Conservation (phyloP, 2,888 invertebrate genomes). For the Ectemnius lituratus region DNA sequence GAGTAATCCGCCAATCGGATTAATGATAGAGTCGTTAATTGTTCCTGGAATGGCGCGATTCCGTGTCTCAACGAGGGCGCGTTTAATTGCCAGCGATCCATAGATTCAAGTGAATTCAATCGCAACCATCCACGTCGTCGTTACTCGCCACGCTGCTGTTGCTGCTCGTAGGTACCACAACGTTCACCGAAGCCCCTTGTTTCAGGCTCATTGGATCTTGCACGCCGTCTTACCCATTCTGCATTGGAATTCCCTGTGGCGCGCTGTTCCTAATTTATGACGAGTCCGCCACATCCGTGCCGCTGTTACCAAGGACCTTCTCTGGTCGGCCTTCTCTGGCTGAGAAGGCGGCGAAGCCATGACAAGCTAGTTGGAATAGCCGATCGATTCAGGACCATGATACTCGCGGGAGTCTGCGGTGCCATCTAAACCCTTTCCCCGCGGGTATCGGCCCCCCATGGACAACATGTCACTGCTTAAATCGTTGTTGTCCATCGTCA, state of each 20-base stretch:
- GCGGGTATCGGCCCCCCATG: slow-evolving; percentile 24
- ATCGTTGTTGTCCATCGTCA: slow-evolving; percentile 8
- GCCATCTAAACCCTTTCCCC: slow-evolving; percentile 2
- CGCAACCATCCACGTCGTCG: slow-evolving; percentile 31
- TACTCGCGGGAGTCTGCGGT: slow-evolving; percentile 21
- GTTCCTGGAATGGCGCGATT: slow-evolving; percentile 39
- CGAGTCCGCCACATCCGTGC: slow-evolving; percentile 53
- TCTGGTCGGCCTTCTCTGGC: slow-evolving; percentile 37
- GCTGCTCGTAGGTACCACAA: slow-evolving; percentile 18
- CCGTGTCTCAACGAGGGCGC: slow-evolving; percentile 36
- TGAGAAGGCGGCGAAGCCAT: slow-evolving; percentile 43
- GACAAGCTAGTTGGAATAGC: slow-evolving; percentile 39
- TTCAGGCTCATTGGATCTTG: slow-evolving; percentile 27
- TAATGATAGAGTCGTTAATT: slow-evolving; percentile 40
- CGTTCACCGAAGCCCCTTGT: slow-evolving; percentile 27
- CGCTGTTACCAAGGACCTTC: slow-evolving; percentile 8
- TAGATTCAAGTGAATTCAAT: slow-evolving; percentile 55
- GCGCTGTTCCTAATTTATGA: slow-evolving; percentile 63
- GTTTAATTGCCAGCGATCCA: slow-evolving; percentile 62
- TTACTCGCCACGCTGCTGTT: slow-evolving; percentile 9
- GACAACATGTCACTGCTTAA: slow-evolving; percentile 20
- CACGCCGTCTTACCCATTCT: slow-evolving; percentile 44
- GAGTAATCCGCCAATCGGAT: slow-evolving; percentile 15
- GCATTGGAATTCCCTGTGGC: slow-evolving; percentile 64
- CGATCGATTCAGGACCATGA: slow-evolving; percentile 28